Base-by-base conservation (phyloP, 2,797 vertebrate genomes). In the Graptemys geographica region DNA sequence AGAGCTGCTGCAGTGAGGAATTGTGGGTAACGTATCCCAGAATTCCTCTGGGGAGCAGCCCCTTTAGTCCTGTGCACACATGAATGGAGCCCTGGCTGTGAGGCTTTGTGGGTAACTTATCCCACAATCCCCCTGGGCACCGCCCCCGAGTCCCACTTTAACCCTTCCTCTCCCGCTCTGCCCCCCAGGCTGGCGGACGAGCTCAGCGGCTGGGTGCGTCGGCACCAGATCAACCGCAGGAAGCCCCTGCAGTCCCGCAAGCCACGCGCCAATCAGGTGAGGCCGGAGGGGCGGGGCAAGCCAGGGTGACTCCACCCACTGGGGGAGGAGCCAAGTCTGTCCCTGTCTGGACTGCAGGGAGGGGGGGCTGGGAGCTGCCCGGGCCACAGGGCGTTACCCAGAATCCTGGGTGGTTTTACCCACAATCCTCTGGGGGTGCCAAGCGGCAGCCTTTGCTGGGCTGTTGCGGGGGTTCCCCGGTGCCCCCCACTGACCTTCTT, bases 141-240 rank as follows among this genome's bases (percentile, higher is more conserved):
- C 3, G 28, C 31, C n/a, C 62, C 16, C 9, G n/a, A 10, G 5
- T 10, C n/a, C n/a, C n/a, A 21, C 44, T 23, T 25, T 33, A 49
- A 11, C 44, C n/a, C 56, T 49, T 3, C 6, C 10, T 23, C 37
- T 37, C 80, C 69, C 47, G 11, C 47, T 27, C 21, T 51, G 31
- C 16, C 12, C 56, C 84, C 44, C 97, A 99, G 99, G 97, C 97
- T 99, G 91, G 99, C 99, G 0, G 99, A 99, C 3, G 99, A 99
- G 97, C 96, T 99, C 86, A 97, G 99, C 1, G 99, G 99, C 49
- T 99, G 99, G 99, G 99, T 99, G 47, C 98, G 98, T 11, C 97
- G 99, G 0, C 99, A 99, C 94, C 99, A 99, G 97, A 99, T 98
- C 89, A 98, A 99, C 97, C 95, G 98, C n/a, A 98, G 99, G 97